Conservation (phyloP, 2,797 vertebrate genomes). For the Gymnocypris eckloni region DNA sequence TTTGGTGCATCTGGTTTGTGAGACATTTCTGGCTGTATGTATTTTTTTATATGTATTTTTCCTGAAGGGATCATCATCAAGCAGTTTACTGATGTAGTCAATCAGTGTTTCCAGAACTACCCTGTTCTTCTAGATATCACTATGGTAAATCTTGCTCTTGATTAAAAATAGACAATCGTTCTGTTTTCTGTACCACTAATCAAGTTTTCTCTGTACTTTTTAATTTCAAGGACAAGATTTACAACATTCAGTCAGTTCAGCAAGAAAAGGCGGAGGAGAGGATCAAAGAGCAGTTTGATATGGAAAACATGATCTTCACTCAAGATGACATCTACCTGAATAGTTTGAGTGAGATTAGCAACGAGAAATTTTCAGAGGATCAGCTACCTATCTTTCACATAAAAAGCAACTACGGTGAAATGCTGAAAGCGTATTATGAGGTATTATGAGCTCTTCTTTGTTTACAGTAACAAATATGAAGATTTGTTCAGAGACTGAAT, state of each 20-base stretch:
- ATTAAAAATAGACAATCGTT: too few relatives aligned
- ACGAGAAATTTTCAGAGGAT: constrained; percentile 8
- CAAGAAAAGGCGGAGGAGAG: constrained; percentile 59
- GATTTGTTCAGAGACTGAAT: not conserved
- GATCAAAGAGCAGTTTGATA: constrained; percentile 51
- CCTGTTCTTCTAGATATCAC: too few relatives aligned
- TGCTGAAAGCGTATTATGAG: constrained; percentile 61
- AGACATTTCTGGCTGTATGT: too few relatives aligned
- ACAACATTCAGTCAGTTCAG: constrained; percentile 66
- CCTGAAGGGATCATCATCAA: too few relatives aligned
- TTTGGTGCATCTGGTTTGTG: not conserved
- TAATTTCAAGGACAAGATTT: constrained; percentile 65
- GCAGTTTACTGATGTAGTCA: too few relatives aligned
- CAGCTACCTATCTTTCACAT: constrained; percentile 21
- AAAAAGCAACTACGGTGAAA: constrained; percentile 49
- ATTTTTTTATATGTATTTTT: too few relatives aligned
- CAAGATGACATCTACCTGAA: constrained; percentile 71
- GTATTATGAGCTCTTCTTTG: constrained; percentile 20
- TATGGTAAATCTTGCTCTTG: too few relatives aligned
- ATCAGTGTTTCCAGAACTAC: too few relatives aligned
- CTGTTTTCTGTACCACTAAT: too few relatives aligned
- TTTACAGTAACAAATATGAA: not conserved
- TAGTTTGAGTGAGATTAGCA: constrained; percentile 51
- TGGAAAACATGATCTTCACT: constrained; percentile 79
- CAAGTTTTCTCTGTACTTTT: too few relatives aligned